Conservation (phyloP, 2,797 vertebrate species). For the Acipenser ruthenus region DNA sequence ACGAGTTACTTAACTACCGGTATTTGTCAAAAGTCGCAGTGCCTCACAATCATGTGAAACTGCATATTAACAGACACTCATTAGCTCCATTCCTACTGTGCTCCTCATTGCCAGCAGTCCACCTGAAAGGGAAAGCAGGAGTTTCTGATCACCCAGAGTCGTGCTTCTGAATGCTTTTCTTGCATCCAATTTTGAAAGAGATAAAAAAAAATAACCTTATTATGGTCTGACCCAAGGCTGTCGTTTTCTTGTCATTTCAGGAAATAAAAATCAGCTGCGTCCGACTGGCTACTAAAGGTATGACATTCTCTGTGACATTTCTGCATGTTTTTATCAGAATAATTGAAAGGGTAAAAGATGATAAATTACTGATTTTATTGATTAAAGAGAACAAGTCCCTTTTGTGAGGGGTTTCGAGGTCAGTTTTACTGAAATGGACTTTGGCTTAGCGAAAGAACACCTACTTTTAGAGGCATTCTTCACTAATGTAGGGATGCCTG, state of each 20-base stretch:
- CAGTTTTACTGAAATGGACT: slow-evolving; percentile 1
- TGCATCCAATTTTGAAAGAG: too few species aligned
- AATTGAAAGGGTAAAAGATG: slow-evolving; percentile 1
- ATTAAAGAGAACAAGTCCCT: not conserved
- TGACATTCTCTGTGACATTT: slow-evolving; percentile 31
- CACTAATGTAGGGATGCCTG: too few species aligned
- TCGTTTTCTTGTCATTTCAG: slow-evolving; percentile 55
- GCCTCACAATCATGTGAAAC: not conserved
- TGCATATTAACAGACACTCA: not conserved
- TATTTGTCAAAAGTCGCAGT: not conserved
- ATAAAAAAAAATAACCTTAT: too few species aligned
- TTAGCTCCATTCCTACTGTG: too few species aligned
- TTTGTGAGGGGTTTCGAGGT: not conserved
- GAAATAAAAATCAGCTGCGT: slow-evolving; percentile 97
- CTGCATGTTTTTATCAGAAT: slow-evolving; percentile 33
- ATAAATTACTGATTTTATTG: slow-evolving; percentile 1
- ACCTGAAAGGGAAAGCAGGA: too few species aligned
- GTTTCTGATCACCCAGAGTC: too few species aligned
- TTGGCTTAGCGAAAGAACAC: not conserved
- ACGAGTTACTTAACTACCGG: slow-evolving; percentile 12
- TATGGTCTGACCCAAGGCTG: not conserved
- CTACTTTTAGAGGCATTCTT: not conserved
- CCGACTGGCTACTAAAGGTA: slow-evolving; percentile 96
- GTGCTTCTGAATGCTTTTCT: too few species aligned
- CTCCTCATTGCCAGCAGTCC: too few species aligned